These are phyloP conservation scores for Acanthurus leucopareius DNA, from an alignment of 2,797 vertebrate species.

Conservation along the genomic window DNA sequence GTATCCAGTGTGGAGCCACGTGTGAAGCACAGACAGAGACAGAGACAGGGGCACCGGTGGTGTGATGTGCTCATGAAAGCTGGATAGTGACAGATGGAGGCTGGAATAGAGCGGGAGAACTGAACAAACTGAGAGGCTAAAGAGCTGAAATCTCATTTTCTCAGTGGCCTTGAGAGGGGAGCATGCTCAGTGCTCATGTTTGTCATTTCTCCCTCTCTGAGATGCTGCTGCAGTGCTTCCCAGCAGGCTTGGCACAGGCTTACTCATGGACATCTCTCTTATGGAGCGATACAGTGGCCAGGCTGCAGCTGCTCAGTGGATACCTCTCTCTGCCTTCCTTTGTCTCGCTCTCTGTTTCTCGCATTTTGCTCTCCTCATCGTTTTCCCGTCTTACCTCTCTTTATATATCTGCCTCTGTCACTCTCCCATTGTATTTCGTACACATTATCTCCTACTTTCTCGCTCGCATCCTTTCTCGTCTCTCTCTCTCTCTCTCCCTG, in stretches of 20 bases:
- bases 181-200: constrained; percentile 78
- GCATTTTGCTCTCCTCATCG: constrained; percentile 6
- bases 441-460: constrained; percentile 61
- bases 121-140: constrained; percentile 63
- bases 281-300: constrained; percentile 65
- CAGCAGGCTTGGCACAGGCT: constrained; percentile 77
- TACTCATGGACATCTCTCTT: constrained; percentile 79
- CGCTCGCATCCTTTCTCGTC: constrained; percentile 37
- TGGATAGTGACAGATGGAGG: constrained; percentile 58
- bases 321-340: constrained; percentile 38
- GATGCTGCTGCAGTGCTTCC: constrained; percentile 81
- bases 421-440: constrained; percentile 52
- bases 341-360: constrained; percentile 21
- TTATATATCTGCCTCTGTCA: constrained; percentile 33
- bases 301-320: constrained; percentile 68
- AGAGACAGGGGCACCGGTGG: constrained; percentile 24
- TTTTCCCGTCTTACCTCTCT: constrained; percentile 25
- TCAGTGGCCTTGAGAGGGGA: constrained; percentile 76
- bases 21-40: constrained; percentile 12
- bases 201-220: constrained; percentile 72
- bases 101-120: constrained; percentile 58
- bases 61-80: constrained; percentile 45
- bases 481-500: constrained; percentile 33
- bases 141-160: constrained; percentile 76
- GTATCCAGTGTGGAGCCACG: constrained; percentile 27